A percentile compares a stretch with the other conserved stretches of the same genome.
These are phyloP conservation scores for Pachyuromys duprasi DNA, from an alignment of 2,797 vertebrate species.

Conservation along the genomic window DNA sequence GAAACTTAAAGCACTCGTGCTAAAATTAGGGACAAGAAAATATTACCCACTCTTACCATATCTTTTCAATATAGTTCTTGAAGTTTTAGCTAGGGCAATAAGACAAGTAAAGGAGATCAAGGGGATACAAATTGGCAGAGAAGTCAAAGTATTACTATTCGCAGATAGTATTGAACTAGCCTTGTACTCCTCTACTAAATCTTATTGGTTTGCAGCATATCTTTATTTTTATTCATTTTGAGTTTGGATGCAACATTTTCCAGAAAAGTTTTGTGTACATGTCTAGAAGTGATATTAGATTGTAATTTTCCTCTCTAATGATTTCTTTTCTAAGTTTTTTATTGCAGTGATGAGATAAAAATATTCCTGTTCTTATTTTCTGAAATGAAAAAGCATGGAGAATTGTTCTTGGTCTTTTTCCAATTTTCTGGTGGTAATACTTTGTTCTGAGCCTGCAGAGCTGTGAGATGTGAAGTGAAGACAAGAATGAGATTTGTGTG, in stretches of 20 bases:
- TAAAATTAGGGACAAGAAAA: no score
- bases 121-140: no score
- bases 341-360: background rate
- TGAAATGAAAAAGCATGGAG: background rate
- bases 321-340: background rate
- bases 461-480: background rate
- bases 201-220: background rate
- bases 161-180: background rate
- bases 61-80: no score
- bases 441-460: background rate
- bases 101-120: no score
- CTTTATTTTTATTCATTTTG: constrained; percentile 6
- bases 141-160: no score
- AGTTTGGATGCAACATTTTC: background rate
- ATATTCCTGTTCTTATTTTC: background rate
- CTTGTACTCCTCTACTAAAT: background rate
- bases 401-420: background rate
- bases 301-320: constrained; percentile 6
- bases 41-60: no score
- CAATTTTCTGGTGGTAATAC: background rate
- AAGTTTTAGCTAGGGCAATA: no score
- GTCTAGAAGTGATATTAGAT: background rate
- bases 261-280: background rate
- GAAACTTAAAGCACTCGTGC: no score
- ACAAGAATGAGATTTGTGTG: background rate